phyloP scores from a whole-genome alignment of 2,888 invertebrate genomes.

The Apamea anceps region DNA sequence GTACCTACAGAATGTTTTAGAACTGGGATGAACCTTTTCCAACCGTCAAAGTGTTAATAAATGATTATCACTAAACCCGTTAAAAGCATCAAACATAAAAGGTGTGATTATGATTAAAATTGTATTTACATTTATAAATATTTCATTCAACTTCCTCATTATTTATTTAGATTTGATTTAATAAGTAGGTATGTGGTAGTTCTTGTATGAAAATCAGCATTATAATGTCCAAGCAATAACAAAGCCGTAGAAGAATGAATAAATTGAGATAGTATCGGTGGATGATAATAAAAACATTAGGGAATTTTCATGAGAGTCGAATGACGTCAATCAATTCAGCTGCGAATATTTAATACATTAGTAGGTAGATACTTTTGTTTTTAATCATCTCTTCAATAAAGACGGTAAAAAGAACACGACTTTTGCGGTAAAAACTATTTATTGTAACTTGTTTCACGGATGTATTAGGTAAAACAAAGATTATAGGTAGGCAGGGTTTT shows the following conservation, averaged over 20 bases:
- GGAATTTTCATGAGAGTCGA: background rate
- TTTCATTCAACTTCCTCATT: background rate
- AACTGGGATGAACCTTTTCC: background rate
- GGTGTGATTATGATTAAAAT: background rate
- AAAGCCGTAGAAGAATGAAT: background rate
- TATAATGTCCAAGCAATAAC: background rate
- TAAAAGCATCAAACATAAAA: constrained; percentile 2
- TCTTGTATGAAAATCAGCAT: background rate
- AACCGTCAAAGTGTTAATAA: background rate
- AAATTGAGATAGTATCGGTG: background rate
- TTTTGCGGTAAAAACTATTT: background rate
- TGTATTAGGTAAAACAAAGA: background rate
- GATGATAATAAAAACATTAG: constrained; percentile 4
- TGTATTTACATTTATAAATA: background rate
- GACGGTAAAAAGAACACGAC: constrained; percentile 12
- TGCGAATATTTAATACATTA: background rate
- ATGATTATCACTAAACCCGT: constrained; percentile 1
- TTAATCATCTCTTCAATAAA: background rate
- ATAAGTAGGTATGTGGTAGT: background rate
- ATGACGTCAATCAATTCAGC: constrained; percentile 32
- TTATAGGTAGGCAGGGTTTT: constrained; percentile 1
- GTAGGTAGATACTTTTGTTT: constrained; percentile 3
- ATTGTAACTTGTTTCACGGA: background rate
- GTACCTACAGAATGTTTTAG: background rate
- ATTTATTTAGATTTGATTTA: background rate